Percentiles rank a stretch among this genome's conserved stretches.
Conservation (phyloP, 1,140 invertebrate genomes). For the Diachasma alloeum region DNA sequence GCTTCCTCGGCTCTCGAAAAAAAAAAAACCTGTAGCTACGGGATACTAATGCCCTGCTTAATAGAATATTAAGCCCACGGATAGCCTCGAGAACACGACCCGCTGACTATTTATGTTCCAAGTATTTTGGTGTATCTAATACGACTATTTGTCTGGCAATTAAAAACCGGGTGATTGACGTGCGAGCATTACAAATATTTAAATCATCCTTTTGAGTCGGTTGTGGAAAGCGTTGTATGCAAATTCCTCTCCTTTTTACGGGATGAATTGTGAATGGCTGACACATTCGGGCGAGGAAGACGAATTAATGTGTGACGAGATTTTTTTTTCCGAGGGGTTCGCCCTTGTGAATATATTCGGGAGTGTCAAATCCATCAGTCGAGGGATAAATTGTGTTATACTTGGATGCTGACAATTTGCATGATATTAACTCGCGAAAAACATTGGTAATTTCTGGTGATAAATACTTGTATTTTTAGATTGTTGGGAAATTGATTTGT, state of each 20-base stretch:
- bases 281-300: constrained; percentile 18
- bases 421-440: constrained; percentile 46
- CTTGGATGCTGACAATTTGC: constrained; percentile 56
- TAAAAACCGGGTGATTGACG: constrained; percentile 53
- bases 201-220: not conserved
- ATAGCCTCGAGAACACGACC: not conserved
- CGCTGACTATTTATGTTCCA: constrained; percentile 43
- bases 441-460: not conserved
- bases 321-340: constrained; percentile 31
- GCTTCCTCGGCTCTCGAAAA: not conserved
- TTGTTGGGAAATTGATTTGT: no score
- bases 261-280: not conserved
- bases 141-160: constrained; percentile 54
- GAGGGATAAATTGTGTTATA: constrained; percentile 49
- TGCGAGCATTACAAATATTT: constrained; percentile 5
- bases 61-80: constrained; percentile 48
- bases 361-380: constrained; percentile 49
- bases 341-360: constrained; percentile 1
- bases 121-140: constrained; percentile 42
- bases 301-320: constrained; percentile 53
- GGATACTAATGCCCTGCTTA: constrained; percentile 22
- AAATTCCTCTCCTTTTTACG: not conserved
- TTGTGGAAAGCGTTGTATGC: not conserved
- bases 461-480: not conserved
- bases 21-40: constrained; percentile 4